Evolutionary conservation across 2,113 vertebrate genomes (phyloP).

Genomic region (Tinamus guttatus): DNA sequence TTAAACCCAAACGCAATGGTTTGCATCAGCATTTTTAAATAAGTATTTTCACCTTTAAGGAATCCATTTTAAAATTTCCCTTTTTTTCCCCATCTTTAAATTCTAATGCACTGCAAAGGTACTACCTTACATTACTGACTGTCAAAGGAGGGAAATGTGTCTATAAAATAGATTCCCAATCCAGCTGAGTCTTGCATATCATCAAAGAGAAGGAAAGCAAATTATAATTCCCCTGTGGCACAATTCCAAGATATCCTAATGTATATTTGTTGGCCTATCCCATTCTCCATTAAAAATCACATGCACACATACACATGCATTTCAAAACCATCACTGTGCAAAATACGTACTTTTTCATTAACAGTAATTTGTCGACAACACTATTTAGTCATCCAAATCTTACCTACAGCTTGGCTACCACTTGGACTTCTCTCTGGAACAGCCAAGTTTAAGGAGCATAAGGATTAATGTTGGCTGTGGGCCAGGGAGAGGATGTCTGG

Average conservation of each 20-base stretch:
- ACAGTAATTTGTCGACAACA: background rate
- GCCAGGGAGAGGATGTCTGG: background rate
- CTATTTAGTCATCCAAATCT: background rate
- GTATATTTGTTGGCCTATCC: background rate
- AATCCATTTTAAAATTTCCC: background rate
- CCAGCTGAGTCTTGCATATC: constrained; percentile 22
- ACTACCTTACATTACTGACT: background rate
- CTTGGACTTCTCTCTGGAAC: background rate
- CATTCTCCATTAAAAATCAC: background rate
- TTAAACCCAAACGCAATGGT: fast-evolving
- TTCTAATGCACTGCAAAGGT: background rate
- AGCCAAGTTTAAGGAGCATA: background rate
- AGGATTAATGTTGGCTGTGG: fast-evolving
- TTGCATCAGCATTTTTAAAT: background rate
- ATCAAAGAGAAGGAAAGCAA: constrained; percentile 29
- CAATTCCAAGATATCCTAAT: background rate
- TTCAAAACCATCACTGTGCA: background rate
- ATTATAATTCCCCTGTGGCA: background rate
- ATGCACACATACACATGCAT: background rate
- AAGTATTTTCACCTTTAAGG: background rate
- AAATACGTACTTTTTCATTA: background rate
- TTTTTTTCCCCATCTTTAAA: constrained; percentile 1
- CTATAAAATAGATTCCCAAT: constrained; percentile 31
- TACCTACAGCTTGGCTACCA: background rate
- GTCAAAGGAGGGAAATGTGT: background rate